These are phyloP conservation scores for Mus pahari DNA, from an alignment of 2,113 vertebrate genomes.

Conservation along the genomic window DNA sequence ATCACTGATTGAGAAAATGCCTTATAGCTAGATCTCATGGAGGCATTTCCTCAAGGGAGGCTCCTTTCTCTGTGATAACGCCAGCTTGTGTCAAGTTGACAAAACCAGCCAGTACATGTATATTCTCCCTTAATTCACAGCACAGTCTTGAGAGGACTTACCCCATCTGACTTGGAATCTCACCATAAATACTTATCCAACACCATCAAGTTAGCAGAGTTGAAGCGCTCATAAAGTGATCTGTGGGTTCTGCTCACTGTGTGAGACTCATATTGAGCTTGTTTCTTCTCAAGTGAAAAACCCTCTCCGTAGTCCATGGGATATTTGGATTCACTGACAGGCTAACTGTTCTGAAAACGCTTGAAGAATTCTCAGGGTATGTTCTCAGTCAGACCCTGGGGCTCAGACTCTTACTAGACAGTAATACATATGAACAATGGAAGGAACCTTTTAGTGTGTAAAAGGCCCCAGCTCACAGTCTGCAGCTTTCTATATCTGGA, in stretches of 20 bases:
- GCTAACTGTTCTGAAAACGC: slow-evolving; percentile 10
- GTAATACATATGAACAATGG: not conserved
- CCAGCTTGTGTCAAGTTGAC: too few relatives aligned
- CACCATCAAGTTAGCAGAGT: not conserved
- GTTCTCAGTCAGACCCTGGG: not conserved
- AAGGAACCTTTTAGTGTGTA: not conserved
- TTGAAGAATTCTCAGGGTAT: not conserved
- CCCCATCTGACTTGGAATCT: not conserved
- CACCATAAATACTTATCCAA: not conserved
- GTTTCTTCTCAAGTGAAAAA: not conserved
- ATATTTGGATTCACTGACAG: not conserved
- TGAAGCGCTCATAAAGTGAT: not conserved
- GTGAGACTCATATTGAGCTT: not conserved
- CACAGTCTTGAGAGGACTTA: not conserved
- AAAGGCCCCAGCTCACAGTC: not conserved
- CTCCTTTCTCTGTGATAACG: too few relatives aligned
- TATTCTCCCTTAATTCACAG: not conserved
- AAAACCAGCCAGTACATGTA: too few relatives aligned
- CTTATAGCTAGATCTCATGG: too few relatives aligned
- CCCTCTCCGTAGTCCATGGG: not conserved
- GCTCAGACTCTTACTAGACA: not conserved
- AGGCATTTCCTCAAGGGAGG: too few relatives aligned
- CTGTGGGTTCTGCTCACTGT: not conserved
- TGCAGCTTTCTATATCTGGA: slow-evolving; percentile 34
- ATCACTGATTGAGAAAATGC: too few relatives aligned